phyloP scores from a whole-genome alignment of 2,888 invertebrate species.

The Coenonympha glycerion region DNA sequence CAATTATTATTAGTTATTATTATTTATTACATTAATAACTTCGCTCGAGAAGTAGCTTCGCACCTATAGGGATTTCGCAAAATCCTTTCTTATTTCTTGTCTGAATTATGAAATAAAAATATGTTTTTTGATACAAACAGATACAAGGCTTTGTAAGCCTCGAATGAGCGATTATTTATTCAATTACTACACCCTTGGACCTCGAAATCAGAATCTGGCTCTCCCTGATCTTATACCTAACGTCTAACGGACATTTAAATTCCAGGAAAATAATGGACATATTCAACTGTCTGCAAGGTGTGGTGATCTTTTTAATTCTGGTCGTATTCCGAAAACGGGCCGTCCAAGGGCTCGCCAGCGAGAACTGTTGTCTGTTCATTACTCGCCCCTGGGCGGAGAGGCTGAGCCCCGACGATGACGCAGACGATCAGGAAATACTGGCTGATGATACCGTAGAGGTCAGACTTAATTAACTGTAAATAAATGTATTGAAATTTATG shows the following conservation, averaged over 20 bases:
- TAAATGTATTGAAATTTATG: not conserved
- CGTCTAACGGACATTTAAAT: conserved; percentile 26
- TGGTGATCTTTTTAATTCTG: conserved; percentile 78
- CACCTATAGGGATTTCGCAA: no score
- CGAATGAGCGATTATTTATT: no score
- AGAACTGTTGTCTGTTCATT: conserved; percentile 48
- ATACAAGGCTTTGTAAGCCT: no score
- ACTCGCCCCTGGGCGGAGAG: conserved; percentile 53
- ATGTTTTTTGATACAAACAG: no score
- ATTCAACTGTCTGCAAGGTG: conserved; percentile 79
- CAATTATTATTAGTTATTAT: no score
- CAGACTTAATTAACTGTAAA: conserved; percentile 46
- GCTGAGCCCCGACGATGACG: conserved; percentile 61
- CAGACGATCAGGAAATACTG: conserved; percentile 56
- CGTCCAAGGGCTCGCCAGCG: conserved; percentile 66
- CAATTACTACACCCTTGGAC: no score
- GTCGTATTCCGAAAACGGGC: conserved; percentile 76
- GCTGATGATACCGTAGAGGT: conserved; percentile 66
- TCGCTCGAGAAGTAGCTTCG: no score
- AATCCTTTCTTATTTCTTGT: no score
- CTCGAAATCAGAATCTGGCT: no score
- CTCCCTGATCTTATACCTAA: no score
- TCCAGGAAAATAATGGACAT: conserved; percentile 78
- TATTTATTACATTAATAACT: no score
- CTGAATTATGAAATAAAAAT: no score